Base-by-base conservation (phyloP, 2,113 vertebrate genomes). In the Bagarius yarrelli region DNA sequence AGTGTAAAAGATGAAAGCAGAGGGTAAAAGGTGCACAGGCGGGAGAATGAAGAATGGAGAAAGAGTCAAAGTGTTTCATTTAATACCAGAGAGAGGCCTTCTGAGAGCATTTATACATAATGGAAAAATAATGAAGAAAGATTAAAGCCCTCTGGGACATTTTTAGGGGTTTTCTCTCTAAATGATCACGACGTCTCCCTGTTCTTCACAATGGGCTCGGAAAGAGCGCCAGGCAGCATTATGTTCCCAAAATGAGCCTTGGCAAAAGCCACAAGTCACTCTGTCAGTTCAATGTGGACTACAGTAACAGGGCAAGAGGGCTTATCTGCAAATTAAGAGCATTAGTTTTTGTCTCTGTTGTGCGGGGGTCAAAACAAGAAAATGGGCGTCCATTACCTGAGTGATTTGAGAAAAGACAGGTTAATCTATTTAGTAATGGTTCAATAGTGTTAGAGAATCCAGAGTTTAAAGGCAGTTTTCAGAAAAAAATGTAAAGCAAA, bases 121-220 rank as follows among this genome's bases (percentile, higher is more conserved):
- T 94, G 91, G 93, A 91, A 88, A 93, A 93, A 93, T 94, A 93
- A 94, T 93, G 92, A 93, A 93, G 91, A 93, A 94, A 94, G 93
- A 94, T 94, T 94, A 93, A 94, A 94, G 93, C 91, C 91, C 89
- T 90, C 90, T 90, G 88, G 89, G 90, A 92, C 91, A 92, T 92
- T 93, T 90, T 85, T 89, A 88, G 89, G 85, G 50, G 56, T 83
- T 85, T 84, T 85, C 69, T 83, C 70, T 91, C 89, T 90, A 93
- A 94, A 93, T 94, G 92, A 91, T 82, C 83, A 89, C 89, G 89
- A 93, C 84, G 86, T 90, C 90, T 90, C 88, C 88, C 89, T 83
- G 83, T 71, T 85, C 85, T 82, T 86, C 84, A 92, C 92, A 93
- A 93, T 91, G 86, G 89, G 74, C 87, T 75, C 87, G 73, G 83